Base-by-base conservation (phyloP, 1,140 invertebrate genomes). In the Pomacea maculata region DNA sequence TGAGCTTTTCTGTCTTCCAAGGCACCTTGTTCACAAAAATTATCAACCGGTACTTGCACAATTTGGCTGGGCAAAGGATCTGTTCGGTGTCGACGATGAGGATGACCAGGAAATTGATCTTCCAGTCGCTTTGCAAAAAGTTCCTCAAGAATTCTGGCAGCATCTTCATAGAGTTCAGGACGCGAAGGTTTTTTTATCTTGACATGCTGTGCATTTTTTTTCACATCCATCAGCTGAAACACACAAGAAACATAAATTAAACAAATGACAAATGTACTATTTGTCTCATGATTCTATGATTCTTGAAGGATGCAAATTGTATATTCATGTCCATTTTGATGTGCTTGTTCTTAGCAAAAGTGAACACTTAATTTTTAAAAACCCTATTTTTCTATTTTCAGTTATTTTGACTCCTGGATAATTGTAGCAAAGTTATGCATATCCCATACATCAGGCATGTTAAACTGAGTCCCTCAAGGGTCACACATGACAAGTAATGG, bases 111-210 rank as follows among this genome's bases (percentile, higher is more conserved):
- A 63, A 74, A 14, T 70, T 72, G 68, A 57, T 75, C 34, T 54
- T 84, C 76, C 19, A 84, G 19, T 61, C 82, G 82, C 63, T 82
- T 79, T 63, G 82, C 75, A 15, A 87, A 78, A 67, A 86, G 82
- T 79, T 86, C 80, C 34, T 86, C 85, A 25, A 87, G 72, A 65
- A 87, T 86, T 73, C 77, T 82, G 21, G 79, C 76, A 19, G 85
- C 85, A 77, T 86, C 86, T 29, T 80, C 63, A 19, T 81, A 83
- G 5, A 87, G 78, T 65, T 87, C 85, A 17, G 81, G 68, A 52
- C 80, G 73, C 21, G 84, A 68, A 10, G 79, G 80, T 52, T 45
- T 78, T 17, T 29, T 78, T 6, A 74, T 14, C 19, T 71, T 68
- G 12, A 65, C 67, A 63, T 68, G 73, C n/a, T 78, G 79, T 15